Evolutionary conservation across 2,113 vertebrate genomes (phyloP).

Genomic region (Aramus guarauna): DNA sequence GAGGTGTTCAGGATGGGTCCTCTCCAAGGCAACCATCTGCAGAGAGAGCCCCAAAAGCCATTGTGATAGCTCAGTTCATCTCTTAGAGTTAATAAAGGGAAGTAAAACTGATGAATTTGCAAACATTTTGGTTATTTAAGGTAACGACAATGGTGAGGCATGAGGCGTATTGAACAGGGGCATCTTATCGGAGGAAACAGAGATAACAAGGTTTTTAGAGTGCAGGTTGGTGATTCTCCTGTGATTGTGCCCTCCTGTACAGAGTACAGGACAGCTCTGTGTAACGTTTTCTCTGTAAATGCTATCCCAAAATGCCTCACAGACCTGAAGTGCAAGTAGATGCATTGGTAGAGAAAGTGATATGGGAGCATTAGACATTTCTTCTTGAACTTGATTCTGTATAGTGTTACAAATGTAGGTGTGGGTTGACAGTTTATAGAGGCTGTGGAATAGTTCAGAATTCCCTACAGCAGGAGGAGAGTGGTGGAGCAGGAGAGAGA

Average conservation of each 20-base stretch:
- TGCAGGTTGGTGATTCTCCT: neutral
- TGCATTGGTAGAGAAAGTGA: neutral
- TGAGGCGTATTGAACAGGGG: neutral
- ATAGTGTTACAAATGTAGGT: neutral
- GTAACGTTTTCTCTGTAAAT: neutral
- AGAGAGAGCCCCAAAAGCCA: neutral
- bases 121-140: neutral
- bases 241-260: neutral
- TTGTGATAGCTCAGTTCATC: neutral
- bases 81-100: neutral
- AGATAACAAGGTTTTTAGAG: fast-evolving
- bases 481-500: neutral
- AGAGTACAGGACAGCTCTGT: neutral
- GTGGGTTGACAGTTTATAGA: neutral
- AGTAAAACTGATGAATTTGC: neutral
- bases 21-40: neutral
- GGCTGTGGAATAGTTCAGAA: neutral
- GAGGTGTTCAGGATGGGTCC: neutral
- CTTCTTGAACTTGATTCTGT: neutral
- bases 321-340: neutral
- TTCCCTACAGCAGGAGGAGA: neutral
- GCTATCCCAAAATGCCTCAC: neutral
- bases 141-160: neutral
- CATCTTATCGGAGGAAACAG: neutral
- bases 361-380: neutral